Evolutionary conservation across 1,140 invertebrate genomes (phyloP).

Genomic region (Colletes latitarsis): DNA sequence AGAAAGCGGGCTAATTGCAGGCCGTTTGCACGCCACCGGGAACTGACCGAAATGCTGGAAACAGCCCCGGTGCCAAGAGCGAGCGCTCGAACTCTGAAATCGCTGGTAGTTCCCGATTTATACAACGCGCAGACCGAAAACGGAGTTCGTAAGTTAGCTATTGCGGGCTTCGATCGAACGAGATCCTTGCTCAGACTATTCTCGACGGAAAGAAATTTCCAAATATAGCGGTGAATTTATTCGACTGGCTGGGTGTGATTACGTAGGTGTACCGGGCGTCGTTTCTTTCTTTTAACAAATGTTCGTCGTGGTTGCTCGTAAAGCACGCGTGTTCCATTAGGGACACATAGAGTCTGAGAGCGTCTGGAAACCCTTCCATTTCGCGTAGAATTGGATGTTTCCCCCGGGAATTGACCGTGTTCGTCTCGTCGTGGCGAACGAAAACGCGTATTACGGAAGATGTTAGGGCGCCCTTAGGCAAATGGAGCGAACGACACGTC

Average conservation of each 20-base stretch:
- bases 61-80: slow-evolving; percentile 31
- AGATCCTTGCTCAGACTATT: too few species aligned
- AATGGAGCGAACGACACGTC: neutral
- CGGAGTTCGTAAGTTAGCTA: neutral
- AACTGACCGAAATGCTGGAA: slow-evolving; percentile 69
- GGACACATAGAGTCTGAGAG: slow-evolving; percentile 12
- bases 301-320: neutral
- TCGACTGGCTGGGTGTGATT: too few species aligned
- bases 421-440: neutral
- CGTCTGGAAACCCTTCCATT: slow-evolving; percentile 7
- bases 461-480: neutral
- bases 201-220: too few species aligned
- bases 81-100: slow-evolving; percentile 17
- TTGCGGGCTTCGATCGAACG: slow-evolving; percentile 4
- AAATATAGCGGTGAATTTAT: too few species aligned
- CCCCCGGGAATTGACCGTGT: slow-evolving; percentile 7
- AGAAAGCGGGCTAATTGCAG: slow-evolving; percentile 75
- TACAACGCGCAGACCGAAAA: neutral
- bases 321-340: slow-evolving; percentile 24
- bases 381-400: slow-evolving; percentile 28
- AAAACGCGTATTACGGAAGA: slow-evolving; percentile 7
- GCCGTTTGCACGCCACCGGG: slow-evolving; percentile 72
- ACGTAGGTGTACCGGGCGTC: neutral
- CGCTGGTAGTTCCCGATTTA: slow-evolving; percentile 30
- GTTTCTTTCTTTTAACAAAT: neutral